phyloP scores from a whole-genome alignment of 2,113 vertebrate species.

The Nestor notabilis region DNA sequence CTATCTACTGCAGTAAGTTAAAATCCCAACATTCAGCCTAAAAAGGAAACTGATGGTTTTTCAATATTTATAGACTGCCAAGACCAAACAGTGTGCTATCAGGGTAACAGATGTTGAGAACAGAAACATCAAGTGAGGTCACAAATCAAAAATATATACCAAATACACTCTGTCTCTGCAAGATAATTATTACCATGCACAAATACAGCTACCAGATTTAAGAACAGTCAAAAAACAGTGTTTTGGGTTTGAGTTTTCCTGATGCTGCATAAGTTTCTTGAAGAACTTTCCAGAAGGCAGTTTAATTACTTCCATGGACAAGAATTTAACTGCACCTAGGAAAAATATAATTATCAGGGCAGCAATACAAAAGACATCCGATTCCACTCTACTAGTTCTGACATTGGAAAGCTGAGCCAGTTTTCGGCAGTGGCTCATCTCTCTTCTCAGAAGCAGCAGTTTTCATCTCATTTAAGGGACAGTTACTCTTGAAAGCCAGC shows the following conservation, averaged over 20 bases:
- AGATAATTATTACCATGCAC: background rate
- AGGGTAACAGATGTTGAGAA: conserved; percentile 28
- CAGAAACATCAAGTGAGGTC: conserved; percentile 38
- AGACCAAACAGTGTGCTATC: background rate
- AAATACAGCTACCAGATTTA: background rate
- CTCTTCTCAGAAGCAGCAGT: background rate
- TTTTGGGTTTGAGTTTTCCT: background rate
- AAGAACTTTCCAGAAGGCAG: background rate
- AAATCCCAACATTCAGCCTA: background rate
- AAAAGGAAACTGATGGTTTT: background rate
- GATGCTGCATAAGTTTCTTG: background rate
- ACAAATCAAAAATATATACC: conserved; percentile 16
- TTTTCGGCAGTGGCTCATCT: background rate
- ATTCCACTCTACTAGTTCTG: background rate
- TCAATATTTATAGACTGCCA: background rate
- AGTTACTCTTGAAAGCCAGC: background rate
- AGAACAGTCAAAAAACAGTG: background rate
- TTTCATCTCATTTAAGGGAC: background rate
- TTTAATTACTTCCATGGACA: background rate
- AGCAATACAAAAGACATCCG: background rate
- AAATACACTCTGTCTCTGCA: background rate
- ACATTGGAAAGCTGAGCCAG: background rate
- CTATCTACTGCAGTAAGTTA: background rate
- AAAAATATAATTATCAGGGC: background rate
- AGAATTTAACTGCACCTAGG: background rate